phyloP scores from a whole-genome alignment of 2,888 invertebrate genomes.

The Drosophila testacea region DNA sequence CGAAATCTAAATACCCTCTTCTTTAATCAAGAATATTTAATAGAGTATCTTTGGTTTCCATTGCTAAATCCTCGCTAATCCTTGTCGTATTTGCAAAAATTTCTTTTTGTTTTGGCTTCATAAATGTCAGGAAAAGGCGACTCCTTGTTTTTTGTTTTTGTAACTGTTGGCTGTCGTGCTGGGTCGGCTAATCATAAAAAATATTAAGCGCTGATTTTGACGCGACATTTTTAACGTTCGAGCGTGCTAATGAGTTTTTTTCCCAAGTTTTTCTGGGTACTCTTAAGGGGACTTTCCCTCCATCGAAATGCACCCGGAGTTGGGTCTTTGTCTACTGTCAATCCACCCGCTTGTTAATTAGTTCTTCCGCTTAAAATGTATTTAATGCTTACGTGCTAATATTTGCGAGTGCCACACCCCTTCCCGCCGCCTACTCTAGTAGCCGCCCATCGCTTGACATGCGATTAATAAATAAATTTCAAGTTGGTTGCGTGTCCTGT shows the following conservation, averaged over 20 bases:
- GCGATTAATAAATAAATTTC: constrained; percentile 81
- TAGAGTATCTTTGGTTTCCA: not conserved
- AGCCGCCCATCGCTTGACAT: constrained; percentile 63
- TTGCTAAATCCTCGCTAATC: constrained; percentile 4
- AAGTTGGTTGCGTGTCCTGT: constrained; percentile 63
- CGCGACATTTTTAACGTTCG: constrained; percentile 79
- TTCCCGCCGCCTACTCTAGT: constrained; percentile 6
- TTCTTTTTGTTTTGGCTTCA: constrained; percentile 53
- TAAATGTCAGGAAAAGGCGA: constrained; percentile 60
- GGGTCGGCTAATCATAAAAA: constrained; percentile 71
- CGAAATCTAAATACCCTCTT: not conserved
- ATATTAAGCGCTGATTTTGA: constrained; percentile 79
- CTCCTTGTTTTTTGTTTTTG: not conserved
- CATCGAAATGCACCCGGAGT: not conserved
- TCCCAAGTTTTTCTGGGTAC: constrained; percentile 48
- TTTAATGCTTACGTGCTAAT: constrained; percentile 75
- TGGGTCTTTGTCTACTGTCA: constrained; percentile 38
- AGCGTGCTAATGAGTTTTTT: constrained; percentile 77
- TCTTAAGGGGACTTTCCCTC: not conserved
- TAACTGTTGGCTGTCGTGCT: constrained; percentile 27
- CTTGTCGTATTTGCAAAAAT: constrained; percentile 13
- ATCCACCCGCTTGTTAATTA: constrained; percentile 68
- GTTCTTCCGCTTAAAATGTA: constrained; percentile 76
- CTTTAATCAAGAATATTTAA: not conserved
- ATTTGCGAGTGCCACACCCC: constrained; percentile 42